Conservation (phyloP, 2,797 vertebrate species). For the Chloroceryle inda region DNA sequence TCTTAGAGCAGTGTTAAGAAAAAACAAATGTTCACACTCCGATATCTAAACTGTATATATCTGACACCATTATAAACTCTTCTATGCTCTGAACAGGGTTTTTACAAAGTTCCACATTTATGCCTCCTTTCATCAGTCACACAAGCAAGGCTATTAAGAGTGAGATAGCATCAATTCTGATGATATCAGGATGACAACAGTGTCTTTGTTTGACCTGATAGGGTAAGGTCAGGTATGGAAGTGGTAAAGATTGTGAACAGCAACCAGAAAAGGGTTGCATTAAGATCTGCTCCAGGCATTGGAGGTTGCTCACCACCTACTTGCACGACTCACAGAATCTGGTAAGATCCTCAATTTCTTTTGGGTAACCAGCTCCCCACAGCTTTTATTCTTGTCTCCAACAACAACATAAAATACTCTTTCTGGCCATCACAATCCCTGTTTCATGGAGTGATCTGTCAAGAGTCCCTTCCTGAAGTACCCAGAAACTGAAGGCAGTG, state of each 20-base stretch:
- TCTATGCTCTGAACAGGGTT: background rate
- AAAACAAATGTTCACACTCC: background rate
- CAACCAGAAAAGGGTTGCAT: background rate
- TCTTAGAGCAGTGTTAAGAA: background rate
- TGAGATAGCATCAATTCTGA: background rate
- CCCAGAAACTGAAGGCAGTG: background rate
- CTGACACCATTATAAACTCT: background rate
- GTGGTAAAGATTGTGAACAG: background rate
- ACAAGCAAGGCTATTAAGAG: fast-evolving
- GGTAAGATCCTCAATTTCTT: background rate
- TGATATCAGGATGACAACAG: background rate
- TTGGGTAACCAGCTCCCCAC: background rate
- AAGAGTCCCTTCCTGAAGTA: background rate
- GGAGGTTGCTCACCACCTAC: background rate
- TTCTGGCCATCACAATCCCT: background rate
- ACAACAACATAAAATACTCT: background rate
- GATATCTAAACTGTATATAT: fast-evolving
- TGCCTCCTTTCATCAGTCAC: background rate
- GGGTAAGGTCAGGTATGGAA: background rate
- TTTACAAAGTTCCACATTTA: background rate
- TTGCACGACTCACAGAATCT: background rate
- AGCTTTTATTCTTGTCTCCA: background rate
- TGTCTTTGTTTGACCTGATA: background rate
- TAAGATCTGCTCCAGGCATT: background rate
- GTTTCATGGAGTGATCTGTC: background rate